These are phyloP conservation scores for Daubentonia madagascariensis DNA, from an alignment of 2,113 vertebrate species.

Conservation along the genomic window DNA sequence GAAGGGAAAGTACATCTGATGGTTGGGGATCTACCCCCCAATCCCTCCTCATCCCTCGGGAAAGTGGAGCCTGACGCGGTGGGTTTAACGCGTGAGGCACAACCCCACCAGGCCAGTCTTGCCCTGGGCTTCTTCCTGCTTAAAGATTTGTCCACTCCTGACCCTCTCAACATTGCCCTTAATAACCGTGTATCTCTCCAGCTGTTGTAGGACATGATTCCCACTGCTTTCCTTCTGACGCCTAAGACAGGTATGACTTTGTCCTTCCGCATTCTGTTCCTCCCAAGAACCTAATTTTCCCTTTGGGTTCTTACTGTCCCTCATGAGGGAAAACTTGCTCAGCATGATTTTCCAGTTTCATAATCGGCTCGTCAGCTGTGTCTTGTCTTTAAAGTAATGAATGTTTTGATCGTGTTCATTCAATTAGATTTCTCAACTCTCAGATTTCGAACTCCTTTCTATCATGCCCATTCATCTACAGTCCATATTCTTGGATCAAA, in stretches of 20 bases:
- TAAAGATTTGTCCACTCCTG: too few relatives aligned
- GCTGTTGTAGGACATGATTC: not conserved
- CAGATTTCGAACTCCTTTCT: not conserved
- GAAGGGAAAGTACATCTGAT: not conserved
- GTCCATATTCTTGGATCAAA: not conserved
- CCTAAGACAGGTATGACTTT: too few relatives aligned
- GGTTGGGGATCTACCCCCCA: not conserved
- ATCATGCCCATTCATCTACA: not conserved
- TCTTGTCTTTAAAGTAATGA: not conserved
- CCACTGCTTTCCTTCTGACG: not conserved
- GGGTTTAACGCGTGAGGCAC: not conserved
- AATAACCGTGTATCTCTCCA: not conserved
- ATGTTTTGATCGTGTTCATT: too few relatives aligned
- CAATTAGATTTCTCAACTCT: not conserved
- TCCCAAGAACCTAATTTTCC: too few relatives aligned
- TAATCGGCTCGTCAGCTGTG: not conserved
- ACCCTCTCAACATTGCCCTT: too few relatives aligned
- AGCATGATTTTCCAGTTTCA: not conserved
- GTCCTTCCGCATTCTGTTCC: too few relatives aligned
- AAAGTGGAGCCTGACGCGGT: not conserved
- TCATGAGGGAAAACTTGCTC: not conserved
- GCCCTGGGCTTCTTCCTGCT: too few relatives aligned
- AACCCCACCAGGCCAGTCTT: too few relatives aligned
- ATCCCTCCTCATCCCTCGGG: not conserved
- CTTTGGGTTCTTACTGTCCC: not conserved